These are phyloP conservation scores for Spodoptera exigua DNA, from an alignment of 2,888 invertebrate genomes.

Conservation along the genomic window DNA sequence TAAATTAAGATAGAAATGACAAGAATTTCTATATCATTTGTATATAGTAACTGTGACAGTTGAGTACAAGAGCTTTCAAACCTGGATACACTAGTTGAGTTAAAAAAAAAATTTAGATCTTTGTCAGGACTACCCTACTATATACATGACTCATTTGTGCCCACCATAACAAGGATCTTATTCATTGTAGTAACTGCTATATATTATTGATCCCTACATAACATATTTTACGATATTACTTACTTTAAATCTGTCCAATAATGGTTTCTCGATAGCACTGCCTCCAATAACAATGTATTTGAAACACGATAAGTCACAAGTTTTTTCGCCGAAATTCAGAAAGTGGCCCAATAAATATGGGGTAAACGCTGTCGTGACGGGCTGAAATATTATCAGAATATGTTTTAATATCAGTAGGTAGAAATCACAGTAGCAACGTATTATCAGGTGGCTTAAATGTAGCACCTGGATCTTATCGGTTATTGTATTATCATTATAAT, in stretches of 20 bases:
- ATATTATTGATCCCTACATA: constrained; percentile 2
- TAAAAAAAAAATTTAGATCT: too few relatives aligned
- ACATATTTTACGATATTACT: constrained; percentile 55
- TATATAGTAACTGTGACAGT: too few relatives aligned
- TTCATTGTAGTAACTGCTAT: not conserved
- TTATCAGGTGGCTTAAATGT: constrained; percentile 6
- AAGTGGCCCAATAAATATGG: constrained; percentile 73
- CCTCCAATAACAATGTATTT: constrained; percentile 72
- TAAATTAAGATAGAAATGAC: constrained; percentile 20
- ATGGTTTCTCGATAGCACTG: constrained; percentile 67
- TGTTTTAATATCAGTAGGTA: constrained; percentile 10
- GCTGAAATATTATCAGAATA: constrained; percentile 62
- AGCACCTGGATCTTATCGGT: constrained; percentile 2
- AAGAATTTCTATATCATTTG: too few relatives aligned
- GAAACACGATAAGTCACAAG: constrained; percentile 75
- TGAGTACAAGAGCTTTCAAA: too few relatives aligned
- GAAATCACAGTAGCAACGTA: constrained; percentile 14
- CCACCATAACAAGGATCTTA: too few relatives aligned
- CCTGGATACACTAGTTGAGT: too few relatives aligned
- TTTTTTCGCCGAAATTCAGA: constrained; percentile 67
- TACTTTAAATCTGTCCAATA: constrained; percentile 71
- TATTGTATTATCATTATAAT: constrained; percentile 24
- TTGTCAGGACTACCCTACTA: too few relatives aligned
- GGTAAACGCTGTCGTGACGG: constrained; percentile 70
- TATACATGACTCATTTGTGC: constrained; percentile 1